A percentile compares a stretch with the other conserved stretches of the same genome.
phyloP scores from a whole-genome alignment of 2,113 vertebrate genomes.

The Rissa tridactyla region DNA sequence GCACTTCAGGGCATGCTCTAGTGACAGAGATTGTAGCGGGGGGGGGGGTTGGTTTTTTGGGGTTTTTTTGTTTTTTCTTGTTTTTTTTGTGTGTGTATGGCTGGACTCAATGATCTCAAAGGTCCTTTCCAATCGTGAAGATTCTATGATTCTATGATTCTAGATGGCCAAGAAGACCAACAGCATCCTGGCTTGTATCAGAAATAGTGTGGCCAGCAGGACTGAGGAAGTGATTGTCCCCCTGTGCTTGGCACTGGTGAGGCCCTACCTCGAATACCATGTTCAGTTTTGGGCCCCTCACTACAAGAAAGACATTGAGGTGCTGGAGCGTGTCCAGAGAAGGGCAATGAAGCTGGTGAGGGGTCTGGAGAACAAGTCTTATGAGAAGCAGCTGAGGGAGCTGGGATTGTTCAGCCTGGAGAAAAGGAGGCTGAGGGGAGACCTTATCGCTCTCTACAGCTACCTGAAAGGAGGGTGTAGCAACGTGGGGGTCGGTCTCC shows the following conservation, averaged over 20 bases:
- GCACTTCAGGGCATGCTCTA: no score
- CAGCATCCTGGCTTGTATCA: background rate
- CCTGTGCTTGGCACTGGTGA: background rate
- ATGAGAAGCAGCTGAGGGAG: background rate
- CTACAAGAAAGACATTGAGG: background rate
- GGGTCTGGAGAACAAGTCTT: background rate
- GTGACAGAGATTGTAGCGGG: no score
- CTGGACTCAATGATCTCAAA: no score
- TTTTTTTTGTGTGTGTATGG: no score
- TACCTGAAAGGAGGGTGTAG: no score
- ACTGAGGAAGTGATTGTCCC: background rate
- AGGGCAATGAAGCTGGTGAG: background rate
- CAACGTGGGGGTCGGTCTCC: no score
- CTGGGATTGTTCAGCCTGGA: background rate
- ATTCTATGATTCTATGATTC: no score
- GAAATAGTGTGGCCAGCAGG: background rate
- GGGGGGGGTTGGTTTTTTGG: no score
- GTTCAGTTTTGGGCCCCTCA: background rate
- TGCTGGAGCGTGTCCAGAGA: background rate
- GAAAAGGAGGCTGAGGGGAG: background rate
- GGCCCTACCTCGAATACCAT: background rate
- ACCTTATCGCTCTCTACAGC: background rate
- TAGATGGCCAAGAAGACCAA: background rate
- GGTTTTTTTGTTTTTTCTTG: no score
- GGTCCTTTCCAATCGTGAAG: no score